These are phyloP conservation scores for Meiosimyza platycephala DNA, from an alignment of 2,888 invertebrate genomes.

Conservation along the genomic window DNA sequence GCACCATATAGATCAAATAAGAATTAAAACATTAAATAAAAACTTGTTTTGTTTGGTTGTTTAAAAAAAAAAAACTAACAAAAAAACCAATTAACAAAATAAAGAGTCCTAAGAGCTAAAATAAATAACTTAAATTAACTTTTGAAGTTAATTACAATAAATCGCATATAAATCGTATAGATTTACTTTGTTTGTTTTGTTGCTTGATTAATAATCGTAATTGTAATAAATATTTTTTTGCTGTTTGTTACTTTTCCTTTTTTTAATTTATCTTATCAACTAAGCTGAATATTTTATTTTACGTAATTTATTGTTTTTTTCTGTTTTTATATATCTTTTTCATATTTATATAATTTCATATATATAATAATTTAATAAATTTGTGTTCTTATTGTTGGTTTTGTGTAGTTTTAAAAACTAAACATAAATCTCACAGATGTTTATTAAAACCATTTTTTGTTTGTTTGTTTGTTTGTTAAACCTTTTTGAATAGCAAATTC, in stretches of 20 bases:
- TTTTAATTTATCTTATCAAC: conserved; percentile 38
- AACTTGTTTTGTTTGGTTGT: too few relatives aligned
- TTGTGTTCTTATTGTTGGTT: conserved; percentile 35
- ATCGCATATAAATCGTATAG: neutral
- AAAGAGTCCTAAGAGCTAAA: too few relatives aligned
- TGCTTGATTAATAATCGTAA: neutral
- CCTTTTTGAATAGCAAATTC: conserved; percentile 8
- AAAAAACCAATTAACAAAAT: neutral
- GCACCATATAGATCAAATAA: neutral
- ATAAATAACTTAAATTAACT: conserved; percentile 8
- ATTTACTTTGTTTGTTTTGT: neutral
- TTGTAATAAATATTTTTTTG: conserved; percentile 22
- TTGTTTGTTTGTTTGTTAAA: conserved; percentile 29
- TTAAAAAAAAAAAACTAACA: neutral
- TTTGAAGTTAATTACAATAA: neutral
- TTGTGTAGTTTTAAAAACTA: conserved; percentile 41
- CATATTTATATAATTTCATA: conserved; percentile 14
- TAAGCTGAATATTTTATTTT: conserved; percentile 39
- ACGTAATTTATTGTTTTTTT: conserved; percentile 33
- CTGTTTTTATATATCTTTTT: conserved; percentile 4
- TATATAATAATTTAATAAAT: conserved; percentile 10
- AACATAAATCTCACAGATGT: conserved; percentile 54
- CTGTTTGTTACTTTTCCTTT: conserved; percentile 16
- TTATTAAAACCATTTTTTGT: conserved; percentile 45
- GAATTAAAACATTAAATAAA: conserved; percentile 16